phyloP scores from a whole-genome alignment of 2,797 vertebrate species.

The Fistularia tabacaria region DNA sequence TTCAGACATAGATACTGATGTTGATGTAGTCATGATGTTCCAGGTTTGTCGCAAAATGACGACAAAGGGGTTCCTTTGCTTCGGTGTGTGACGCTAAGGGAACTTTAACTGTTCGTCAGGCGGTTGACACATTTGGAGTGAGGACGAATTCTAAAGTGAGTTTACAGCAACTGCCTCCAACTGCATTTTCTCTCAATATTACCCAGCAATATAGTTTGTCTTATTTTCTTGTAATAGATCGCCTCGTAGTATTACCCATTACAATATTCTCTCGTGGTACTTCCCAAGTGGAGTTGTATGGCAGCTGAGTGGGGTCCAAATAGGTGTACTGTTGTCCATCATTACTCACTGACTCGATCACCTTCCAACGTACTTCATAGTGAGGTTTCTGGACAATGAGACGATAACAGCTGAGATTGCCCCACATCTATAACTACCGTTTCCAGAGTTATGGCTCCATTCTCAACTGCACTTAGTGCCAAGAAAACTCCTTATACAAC shows the following conservation, averaged over 20 bases:
- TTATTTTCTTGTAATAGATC: too few species aligned
- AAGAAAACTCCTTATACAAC: background rate
- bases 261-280: constrained; percentile 81
- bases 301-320: constrained; percentile 83
- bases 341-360: constrained; percentile 85
- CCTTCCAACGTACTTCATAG: constrained; percentile 87
- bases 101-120: too few species aligned
- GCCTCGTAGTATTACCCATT: constrained; percentile 71
- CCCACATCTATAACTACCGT: background rate
- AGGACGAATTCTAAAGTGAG: too few species aligned
- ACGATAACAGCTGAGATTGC: background rate
- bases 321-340: constrained; percentile 86
- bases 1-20: too few species aligned
- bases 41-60: too few species aligned
- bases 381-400: constrained; percentile 79
- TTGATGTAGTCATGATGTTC: too few species aligned
- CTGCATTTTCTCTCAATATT: too few species aligned
- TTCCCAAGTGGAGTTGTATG: constrained; percentile 85
- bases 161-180: too few species aligned
- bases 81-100: too few species aligned
- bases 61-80: too few species aligned
- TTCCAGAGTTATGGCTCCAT: background rate
- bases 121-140: too few species aligned
- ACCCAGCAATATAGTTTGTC: too few species aligned
- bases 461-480: background rate